Conservation (phyloP, 2,888 invertebrate species). For the Trissonchulus latispiculum region DNA sequence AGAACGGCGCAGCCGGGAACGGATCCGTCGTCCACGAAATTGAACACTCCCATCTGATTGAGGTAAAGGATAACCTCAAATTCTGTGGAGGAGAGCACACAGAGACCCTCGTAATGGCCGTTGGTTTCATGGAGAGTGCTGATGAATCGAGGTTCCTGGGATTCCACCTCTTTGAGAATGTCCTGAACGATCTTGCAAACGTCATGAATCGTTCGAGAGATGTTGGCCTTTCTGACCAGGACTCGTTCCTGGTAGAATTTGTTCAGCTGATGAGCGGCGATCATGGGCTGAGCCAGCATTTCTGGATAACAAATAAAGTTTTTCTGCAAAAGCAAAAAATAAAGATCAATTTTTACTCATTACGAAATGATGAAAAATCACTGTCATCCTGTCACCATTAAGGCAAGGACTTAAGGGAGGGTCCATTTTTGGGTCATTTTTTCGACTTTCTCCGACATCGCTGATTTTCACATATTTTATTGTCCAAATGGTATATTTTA, state of each 20-base stretch:
- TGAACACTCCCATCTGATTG: constrained; percentile 94
- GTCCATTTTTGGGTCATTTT: too few species aligned
- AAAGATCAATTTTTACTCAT: neutral
- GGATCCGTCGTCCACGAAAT: constrained; percentile 90
- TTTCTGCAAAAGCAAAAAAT: neutral
- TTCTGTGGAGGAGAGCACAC: constrained; percentile 80
- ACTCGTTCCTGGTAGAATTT: constrained; percentile 84
- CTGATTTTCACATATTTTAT: too few species aligned
- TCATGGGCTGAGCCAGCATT: constrained; percentile 85
- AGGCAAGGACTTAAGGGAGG: too few species aligned
- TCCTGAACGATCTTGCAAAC: constrained; percentile 70
- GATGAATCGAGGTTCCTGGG: constrained; percentile 72
- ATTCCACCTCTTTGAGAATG: constrained; percentile 84
- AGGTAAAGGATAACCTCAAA: constrained; percentile 87
- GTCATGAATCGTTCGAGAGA: constrained; percentile 75
- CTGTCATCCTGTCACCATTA: too few species aligned
- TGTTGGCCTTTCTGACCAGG: constrained; percentile 69
- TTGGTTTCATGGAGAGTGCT: constrained; percentile 71
- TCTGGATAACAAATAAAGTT: neutral
- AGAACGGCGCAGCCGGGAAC: constrained; percentile 81
- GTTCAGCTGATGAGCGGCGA: constrained; percentile 79
- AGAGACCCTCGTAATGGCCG: constrained; percentile 81
- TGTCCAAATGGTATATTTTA: too few species aligned
- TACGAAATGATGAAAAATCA: neutral
- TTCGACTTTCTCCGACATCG: too few species aligned